These are phyloP conservation scores for Phanerotoma sp. DNA, from an alignment of 2,888 invertebrate species.

Conservation along the genomic window DNA sequence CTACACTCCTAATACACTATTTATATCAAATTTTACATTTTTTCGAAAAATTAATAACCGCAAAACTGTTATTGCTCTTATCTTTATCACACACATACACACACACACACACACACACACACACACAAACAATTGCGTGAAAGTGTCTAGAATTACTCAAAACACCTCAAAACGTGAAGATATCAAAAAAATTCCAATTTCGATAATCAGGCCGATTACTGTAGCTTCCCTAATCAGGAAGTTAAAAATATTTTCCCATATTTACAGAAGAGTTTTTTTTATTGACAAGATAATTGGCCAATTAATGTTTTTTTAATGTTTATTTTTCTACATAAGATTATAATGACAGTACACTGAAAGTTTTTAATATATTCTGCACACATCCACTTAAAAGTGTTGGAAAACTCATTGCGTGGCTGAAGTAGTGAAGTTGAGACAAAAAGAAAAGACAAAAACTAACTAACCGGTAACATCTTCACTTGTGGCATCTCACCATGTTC, in stretches of 20 bases:
- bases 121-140: no score
- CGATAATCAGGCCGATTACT: no score
- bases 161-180: no score
- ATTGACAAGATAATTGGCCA: background rate
- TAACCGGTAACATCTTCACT: conserved; percentile 34
- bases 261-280: no score
- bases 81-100: background rate
- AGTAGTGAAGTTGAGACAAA: conserved; percentile 5
- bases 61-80: no score
- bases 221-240: no score
- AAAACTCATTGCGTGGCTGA: conserved; percentile 2
- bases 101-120: background rate
- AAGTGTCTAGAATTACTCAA: no score
- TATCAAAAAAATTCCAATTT: no score
- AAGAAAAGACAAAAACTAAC: conserved; percentile 5
- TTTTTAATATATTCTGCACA: background rate
- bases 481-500: conserved; percentile 22
- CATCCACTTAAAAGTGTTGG: background rate
- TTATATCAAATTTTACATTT: no score
- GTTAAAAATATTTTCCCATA: no score
- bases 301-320: background rate
- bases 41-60: no score
- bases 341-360: background rate
- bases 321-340: background rate
- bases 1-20: no score